Evolutionary conservation across 1,140 invertebrate genomes (phyloP).

Genomic region (Nebria ingens): DNA sequence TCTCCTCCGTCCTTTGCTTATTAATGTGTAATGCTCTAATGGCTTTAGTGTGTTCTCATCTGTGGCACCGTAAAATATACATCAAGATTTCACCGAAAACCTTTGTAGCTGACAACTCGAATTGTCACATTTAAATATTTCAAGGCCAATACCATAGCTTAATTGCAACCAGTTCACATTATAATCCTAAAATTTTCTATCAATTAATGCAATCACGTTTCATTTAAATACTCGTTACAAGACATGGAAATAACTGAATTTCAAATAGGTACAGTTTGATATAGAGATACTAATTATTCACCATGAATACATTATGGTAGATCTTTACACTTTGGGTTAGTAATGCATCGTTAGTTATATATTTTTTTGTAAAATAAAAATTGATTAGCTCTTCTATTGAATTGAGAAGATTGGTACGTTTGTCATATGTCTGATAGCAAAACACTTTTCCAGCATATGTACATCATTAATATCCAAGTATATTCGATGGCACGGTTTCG

Average conservation of each 20-base stretch:
- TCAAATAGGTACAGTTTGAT: no score
- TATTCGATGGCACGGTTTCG: neutral
- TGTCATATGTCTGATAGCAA: no score
- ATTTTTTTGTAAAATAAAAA: no score
- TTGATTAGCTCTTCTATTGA: no score
- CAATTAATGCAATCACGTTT: neutral
- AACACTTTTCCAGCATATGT: neutral
- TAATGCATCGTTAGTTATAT: no score
- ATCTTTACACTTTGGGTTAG: no score
- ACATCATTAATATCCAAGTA: neutral
- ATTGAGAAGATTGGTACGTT: no score
- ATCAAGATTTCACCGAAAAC: neutral
- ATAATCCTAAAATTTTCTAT: neutral
- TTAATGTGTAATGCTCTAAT: conserved; percentile 6
- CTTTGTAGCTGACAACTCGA: neutral
- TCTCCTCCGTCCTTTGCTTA: neutral
- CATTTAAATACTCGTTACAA: neutral
- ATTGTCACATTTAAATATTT: conserved; percentile 4
- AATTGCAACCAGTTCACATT: neutral
- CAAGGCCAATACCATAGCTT: neutral
- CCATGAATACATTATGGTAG: no score
- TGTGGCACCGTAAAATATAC: conserved; percentile 1
- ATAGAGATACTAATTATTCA: no score
- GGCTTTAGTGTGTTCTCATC: conserved; percentile 6
- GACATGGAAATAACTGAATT: no score